These are phyloP conservation scores for Glyptemys insculpta DNA, from an alignment of 2,797 vertebrate genomes.

Conservation along the genomic window DNA sequence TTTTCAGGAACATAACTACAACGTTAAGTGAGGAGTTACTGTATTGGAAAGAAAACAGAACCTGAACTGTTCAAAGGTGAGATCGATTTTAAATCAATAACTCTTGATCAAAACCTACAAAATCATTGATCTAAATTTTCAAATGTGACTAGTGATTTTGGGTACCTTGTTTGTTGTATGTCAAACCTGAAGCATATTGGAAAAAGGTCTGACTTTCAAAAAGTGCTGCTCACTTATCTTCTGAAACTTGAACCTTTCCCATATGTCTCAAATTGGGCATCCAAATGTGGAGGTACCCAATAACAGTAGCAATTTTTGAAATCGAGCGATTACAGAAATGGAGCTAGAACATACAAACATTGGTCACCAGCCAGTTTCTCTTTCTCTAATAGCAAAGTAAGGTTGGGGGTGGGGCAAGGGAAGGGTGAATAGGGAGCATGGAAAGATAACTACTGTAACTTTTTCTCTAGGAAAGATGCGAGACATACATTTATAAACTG, in stretches of 20 bases:
- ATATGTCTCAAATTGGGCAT: not conserved
- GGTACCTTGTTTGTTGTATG: not conserved
- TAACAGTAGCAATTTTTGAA: not conserved
- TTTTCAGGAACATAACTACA: too few relatives aligned
- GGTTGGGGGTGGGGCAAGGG: not conserved
- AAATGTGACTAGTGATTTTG: not conserved
- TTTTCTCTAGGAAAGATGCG: not conserved
- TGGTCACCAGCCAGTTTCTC: not conserved
- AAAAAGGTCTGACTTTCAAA: not conserved
- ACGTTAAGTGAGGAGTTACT: not conserved
- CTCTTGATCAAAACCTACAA: not conserved
- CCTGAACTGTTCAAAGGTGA: not conserved
- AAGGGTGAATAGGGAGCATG: not conserved
- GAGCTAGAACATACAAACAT: not conserved
- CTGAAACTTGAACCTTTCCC: not conserved
- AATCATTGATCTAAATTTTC: not conserved
- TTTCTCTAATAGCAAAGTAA: accelerated
- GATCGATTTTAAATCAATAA: accelerated
- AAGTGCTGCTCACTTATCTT: not conserved
- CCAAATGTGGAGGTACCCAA: not conserved
- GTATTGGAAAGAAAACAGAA: not conserved
- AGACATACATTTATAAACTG: not conserved
- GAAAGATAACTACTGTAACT: not conserved
- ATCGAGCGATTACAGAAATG: not conserved
- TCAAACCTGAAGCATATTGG: not conserved